These are phyloP conservation scores for Sarcophilus harrisii DNA, from an alignment of 2,797 vertebrate species.

Conservation along the genomic window DNA sequence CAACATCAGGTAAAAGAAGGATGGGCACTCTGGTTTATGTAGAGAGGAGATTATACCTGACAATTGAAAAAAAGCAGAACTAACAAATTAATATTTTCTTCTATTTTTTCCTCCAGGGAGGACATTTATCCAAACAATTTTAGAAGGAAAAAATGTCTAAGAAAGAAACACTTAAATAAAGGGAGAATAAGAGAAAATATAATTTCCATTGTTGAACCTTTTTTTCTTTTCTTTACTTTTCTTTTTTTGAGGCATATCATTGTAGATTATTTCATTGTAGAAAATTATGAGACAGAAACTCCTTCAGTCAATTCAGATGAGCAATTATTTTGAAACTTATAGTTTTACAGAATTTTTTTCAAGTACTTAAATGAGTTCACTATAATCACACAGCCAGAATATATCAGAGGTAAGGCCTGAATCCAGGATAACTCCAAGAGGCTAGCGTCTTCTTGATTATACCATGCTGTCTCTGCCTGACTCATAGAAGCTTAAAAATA, in stretches of 20 bases:
- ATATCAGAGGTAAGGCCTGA: not conserved
- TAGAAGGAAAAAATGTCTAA: not conserved
- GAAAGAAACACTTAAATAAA: not conserved
- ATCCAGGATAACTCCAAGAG: not conserved
- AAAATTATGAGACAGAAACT: not conserved
- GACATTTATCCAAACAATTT: not conserved
- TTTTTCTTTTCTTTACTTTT: too few relatives aligned
- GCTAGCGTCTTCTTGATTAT: not conserved
- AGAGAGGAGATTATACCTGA: not conserved
- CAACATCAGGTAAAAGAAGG: not conserved
- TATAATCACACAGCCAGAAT: not conserved
- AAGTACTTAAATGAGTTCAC: not conserved
- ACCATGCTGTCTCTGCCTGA: not conserved
- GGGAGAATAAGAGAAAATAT: not conserved
- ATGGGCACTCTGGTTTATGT: too few relatives aligned
- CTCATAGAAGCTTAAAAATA: conserved; percentile 17
- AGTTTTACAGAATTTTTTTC: not conserved
- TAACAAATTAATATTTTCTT: not conserved
- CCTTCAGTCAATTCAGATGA: not conserved
- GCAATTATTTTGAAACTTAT: not conserved
- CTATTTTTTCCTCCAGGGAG: not conserved
- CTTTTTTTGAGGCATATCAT: not conserved
- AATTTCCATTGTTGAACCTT: not conserved
- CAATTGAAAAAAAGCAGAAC: not conserved
- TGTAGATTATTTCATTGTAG: not conserved